These are phyloP conservation scores for Lepus americanus DNA, from an alignment of 2,113 vertebrate genomes.

Conservation along the genomic window DNA sequence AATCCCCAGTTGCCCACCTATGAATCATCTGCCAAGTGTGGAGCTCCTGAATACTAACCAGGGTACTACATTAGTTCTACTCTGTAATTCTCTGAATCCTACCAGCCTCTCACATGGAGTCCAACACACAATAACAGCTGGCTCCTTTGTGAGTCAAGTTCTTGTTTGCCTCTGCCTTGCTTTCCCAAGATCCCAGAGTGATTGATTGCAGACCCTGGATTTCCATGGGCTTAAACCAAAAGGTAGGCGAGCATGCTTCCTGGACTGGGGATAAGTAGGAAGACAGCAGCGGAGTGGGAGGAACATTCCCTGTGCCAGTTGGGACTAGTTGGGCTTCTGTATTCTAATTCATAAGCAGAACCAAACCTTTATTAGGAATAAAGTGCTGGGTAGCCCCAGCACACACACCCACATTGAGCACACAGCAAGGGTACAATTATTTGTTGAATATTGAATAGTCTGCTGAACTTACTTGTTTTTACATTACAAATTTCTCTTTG, in stretches of 20 bases:
- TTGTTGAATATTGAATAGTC: neutral
- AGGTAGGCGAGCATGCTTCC: neutral
- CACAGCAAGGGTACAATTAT: neutral
- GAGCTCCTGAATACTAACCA: conserved; percentile 30
- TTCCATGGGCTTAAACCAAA: neutral
- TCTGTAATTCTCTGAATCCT: conserved; percentile 38
- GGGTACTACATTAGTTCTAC: neutral
- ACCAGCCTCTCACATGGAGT: conserved; percentile 47
- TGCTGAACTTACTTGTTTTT: neutral
- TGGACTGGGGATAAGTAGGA: neutral
- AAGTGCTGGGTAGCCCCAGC: neutral
- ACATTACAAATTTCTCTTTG: neutral
- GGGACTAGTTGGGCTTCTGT: neutral
- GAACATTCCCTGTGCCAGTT: neutral
- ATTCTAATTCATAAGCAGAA: conserved; percentile 11
- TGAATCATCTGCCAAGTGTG: conserved; percentile 5
- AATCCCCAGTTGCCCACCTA: conserved; percentile 45
- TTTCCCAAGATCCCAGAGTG: neutral
- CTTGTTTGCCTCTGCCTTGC: conserved; percentile 14
- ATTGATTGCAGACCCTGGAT: conserved; percentile 21
- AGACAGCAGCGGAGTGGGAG: neutral
- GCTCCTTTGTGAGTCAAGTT: neutral
- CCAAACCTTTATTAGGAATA: neutral
- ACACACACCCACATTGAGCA: neutral
- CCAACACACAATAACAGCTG: neutral